Evolutionary conservation across 2,113 vertebrate species (phyloP), one percentile per base, ranked within the genome.

Genomic region (Dasyprocta punctata): DNA sequence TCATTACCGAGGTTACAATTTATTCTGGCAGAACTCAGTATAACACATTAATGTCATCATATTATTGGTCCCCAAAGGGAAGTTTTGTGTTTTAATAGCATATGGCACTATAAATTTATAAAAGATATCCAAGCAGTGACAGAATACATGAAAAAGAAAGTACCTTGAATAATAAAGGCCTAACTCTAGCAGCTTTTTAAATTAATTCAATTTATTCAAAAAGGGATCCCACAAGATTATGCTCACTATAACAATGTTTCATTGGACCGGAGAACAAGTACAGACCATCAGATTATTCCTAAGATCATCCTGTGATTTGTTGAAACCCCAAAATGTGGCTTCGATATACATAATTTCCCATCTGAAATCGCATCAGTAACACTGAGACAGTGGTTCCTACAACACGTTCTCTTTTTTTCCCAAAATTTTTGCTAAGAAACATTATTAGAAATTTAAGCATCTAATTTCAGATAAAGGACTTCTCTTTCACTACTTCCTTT

Each of bases 171-270:
- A 90, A 44, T 77, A 54, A 90, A 84, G 1, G 69, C 6, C 5
- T 85, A 78, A 90, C 16, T 92, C 56, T 38, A 90, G 36, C 22
- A 77, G 26, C 17, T 92, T 94, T 95, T 83, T 83, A 36, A 95
- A 87, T 93, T 95, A 96, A 86, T 84, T 96, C 36, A 71, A 24
- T 95, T 81, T 86, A 10, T 93, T 81, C 36, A 90, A 92, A 93
- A 77, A 92, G 69, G 90, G 8, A 65, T 92, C 4, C 12, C 13
- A n/a, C 3, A 71, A 36, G 33, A 81, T 22, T 77, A 7, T 44
- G 3, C 22, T 82, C 38, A n/a, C 14, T 71, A 41, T 36, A 96
- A 44, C 19, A 65, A 10, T 71, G n/a, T 47, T 73, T 78, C 26
- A 84, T 2, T 52, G 4, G 86, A 41, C 10, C 12, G 38, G 9